Evolutionary conservation across 1,140 invertebrate genomes (phyloP), one percentile per base, ranked within the genome.

Genomic region (Drosophila tropicalis): DNA sequence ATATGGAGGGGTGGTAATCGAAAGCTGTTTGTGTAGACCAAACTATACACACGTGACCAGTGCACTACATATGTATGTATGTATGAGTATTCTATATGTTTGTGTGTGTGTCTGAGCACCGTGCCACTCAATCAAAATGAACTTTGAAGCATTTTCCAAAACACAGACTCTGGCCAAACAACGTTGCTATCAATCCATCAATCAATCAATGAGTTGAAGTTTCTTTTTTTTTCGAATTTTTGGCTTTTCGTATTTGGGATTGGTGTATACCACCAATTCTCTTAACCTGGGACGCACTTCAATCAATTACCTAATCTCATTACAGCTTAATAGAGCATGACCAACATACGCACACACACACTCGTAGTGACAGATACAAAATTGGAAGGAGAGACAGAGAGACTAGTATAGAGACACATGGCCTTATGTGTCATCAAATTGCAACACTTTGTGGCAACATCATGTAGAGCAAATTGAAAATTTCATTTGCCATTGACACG

Each of bases 261-360:
- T 58, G 65, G 41, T 61, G 40, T 15, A 39, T 66, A 56, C 56
- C 39, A 57, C 62, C 56, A 73, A 62, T 74, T 57, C 74, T 67
- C 64, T 78, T 51, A 72, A 65, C 65, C 70, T 66, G 60, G 29
- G 54, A 32, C 54, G 44, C 75, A 67, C 76, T 79, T 79, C 80
- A 86, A 86, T 87, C 84, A 89, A 89, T 89, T 89, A 89, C 81
- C 80, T 81, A 89, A 89, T 89, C 84, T 84, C 77, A 89, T 89
- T 89, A 89, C 84, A 68, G 67, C 71, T 89, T 89, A 89, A 89
- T 89, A 89, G 84, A 89, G 84, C 84, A 74, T 87, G 66, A 41
- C 70, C 55, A 73, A 62, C 63, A 44, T 54, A 58, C 60, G 47
- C 47, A 57, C 13, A 22, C 63, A 47, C 54, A 70, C 34, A 32